Percentiles rank a stretch among this genome's conserved stretches.
Conservation (phyloP, 2,888 invertebrate species). For the Auanema sp. region DNA sequence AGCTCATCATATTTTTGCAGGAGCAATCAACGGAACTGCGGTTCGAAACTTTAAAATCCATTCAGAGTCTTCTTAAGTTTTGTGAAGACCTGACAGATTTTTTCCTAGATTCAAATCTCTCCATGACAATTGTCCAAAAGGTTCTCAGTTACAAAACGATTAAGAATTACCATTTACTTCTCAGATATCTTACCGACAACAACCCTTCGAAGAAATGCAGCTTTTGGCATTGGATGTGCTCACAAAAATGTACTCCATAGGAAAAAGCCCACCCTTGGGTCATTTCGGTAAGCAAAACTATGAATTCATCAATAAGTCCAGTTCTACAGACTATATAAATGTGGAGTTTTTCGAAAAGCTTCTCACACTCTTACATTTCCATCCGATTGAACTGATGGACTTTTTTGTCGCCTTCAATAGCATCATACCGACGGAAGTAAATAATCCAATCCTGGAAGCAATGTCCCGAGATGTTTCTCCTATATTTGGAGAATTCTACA, state of each 20-base stretch:
- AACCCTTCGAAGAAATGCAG: slow-evolving; percentile 18
- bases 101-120: not conserved
- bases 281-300: slow-evolving; percentile 23
- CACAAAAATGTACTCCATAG: slow-evolving; percentile 22
- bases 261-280: slow-evolving; percentile 22
- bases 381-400: slow-evolving; percentile 6
- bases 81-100: no score
- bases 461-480: no score
- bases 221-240: slow-evolving; percentile 17
- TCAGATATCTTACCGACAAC: slow-evolving; percentile 25
- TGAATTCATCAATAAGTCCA: no score
- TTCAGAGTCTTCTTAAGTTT: no score
- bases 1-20: no score
- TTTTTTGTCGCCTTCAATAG: not conserved
- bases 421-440: not conserved
- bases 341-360: slow-evolving; percentile 23
- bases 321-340: slow-evolving; percentile 28
- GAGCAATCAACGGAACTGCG: no score
- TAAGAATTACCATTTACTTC: slow-evolving; percentile 16
- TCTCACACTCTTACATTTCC: slow-evolving; percentile 4
- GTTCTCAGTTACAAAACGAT: no score
- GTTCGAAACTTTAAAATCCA: no score
- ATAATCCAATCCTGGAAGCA: slow-evolving; percentile 3
- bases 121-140: not conserved
- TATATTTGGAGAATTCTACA: slow-evolving; percentile 24